A percentile compares a stretch with the other conserved stretches of the same genome.
Conservation (phyloP, 2,113 vertebrate species). For the Castor canadensis region DNA sequence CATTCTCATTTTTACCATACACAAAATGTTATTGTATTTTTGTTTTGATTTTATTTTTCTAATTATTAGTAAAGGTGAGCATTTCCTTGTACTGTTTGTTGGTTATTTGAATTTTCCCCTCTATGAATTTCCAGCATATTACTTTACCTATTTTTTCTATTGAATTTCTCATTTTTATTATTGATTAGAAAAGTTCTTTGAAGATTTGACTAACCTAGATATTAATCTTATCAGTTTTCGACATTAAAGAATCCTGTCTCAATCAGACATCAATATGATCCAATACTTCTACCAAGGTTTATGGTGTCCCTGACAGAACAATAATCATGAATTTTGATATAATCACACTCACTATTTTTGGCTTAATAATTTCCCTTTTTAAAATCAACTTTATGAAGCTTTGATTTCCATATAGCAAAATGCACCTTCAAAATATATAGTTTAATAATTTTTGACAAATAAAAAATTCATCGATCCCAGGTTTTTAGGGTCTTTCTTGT, state of each 20-base stretch:
- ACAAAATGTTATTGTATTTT: neutral
- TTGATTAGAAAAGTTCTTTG: neutral
- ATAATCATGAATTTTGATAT: neutral
- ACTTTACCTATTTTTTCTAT: neutral
- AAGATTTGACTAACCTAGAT: neutral
- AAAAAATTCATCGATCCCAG: no score
- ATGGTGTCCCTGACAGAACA: neutral
- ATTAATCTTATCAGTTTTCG: neutral
- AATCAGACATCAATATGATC: neutral
- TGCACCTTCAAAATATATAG: neutral
- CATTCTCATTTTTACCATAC: neutral
- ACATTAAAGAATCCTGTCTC: neutral
- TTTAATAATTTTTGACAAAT: neutral
- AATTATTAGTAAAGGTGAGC: no score
- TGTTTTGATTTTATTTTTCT: neutral
- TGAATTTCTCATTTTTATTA: neutral
- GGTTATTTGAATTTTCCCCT: neutral
- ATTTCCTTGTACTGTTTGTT: neutral
- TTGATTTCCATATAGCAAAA: neutral
- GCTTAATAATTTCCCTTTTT: neutral
- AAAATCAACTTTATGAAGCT: neutral
- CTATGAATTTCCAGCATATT: neutral
- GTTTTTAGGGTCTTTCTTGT: no score
- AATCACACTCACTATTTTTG: neutral
- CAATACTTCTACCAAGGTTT: neutral